Evolutionary conservation across 2,888 invertebrate genomes (phyloP).

Genomic region (Cheilosia soror): DNA sequence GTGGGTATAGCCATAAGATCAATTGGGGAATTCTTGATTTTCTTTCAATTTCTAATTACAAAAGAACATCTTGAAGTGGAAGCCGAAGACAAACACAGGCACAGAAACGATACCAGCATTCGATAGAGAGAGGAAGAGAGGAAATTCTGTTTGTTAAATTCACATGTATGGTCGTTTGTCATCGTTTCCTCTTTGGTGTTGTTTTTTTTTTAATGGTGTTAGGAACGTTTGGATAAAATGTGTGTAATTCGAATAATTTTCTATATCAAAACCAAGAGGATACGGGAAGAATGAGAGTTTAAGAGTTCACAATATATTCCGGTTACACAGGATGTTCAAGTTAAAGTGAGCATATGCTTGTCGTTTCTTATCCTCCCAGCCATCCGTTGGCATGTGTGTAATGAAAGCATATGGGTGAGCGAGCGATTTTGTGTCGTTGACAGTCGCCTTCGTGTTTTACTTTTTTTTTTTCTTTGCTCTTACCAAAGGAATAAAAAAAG

Average conservation of each 20-base stretch:
- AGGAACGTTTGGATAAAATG: constrained; percentile 46
- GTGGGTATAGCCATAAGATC: not conserved
- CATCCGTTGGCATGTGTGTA: constrained; percentile 14
- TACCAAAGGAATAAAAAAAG: constrained; percentile 14
- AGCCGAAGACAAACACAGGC: not conserved
- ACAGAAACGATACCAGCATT: not conserved
- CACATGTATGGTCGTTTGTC: constrained; percentile 54
- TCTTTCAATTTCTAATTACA: constrained; percentile 67
- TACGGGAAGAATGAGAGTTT: constrained; percentile 64
- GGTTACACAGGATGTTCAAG: constrained; percentile 75
- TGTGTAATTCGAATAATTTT: constrained; percentile 69
- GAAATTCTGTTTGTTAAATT: constrained; percentile 39
- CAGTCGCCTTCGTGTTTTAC: constrained; percentile 9
- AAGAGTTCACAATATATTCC: constrained; percentile 74
- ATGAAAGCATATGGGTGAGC: constrained; percentile 38
- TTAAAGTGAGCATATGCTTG: constrained; percentile 73
- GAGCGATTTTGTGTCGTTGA: constrained; percentile 49
- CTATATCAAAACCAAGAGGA: constrained; percentile 36
- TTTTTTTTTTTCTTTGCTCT: not conserved
- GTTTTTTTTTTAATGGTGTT: constrained; percentile 32
- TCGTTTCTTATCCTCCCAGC: constrained; percentile 31
- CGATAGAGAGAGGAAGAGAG: constrained; percentile 1
- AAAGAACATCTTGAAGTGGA: constrained; percentile 52
- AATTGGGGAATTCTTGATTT: constrained; percentile 58
- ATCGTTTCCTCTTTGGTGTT: constrained; percentile 46